Base-by-base conservation (phyloP, 1,140 invertebrate genomes). In the Brachionus sp. region DNA sequence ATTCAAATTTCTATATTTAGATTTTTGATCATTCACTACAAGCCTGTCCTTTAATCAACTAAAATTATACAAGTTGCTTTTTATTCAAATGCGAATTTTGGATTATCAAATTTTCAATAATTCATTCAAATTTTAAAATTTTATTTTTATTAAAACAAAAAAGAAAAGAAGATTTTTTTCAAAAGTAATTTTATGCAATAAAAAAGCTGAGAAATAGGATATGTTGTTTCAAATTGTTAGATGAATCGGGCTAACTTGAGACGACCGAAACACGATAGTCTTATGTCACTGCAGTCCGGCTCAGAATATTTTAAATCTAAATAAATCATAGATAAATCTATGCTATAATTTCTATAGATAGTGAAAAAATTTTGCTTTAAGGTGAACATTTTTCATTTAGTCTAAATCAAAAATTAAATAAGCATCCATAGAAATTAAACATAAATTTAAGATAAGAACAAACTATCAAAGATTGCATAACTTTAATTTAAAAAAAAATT, bases 381-480 rank as follows among this genome's bases (percentile, higher is more conserved):
- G 50, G 50, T 57, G 50, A 57, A 57, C 50, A 57, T 57, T 57
- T 57, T 23, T 57, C 50, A 57, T 57, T 57, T 57, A 9, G 0
- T 57, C 16, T 25, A 57, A 57, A 57, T 57, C 66, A 70, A 37
- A 70, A 39, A 39, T 19, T 70, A 70, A 70, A 39, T 70, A 70
- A 39, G 19, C 7, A 13, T 70, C 16, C 62, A 25, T 12, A 29
- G 10, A 25, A 25, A 12, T 66, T 66, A 66, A 23, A 57, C 19
- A 64, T 25, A 23, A 37, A 70, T 37, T 70, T 39, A 39, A 39
- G 16, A 37, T 39, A 39, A 70, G 35, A 37, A 70, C 35, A 70
- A 39, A 70, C 66, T 70, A 70, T 70, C 66, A 70, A 70, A 35
- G 29, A 70, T 70, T 70, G n/a, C 35, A 70, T 70, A 70, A 70